A percentile compares a stretch with the other conserved stretches of the same genome.
These are phyloP conservation scores for Lasioglossum figueresi DNA, from an alignment of 2,888 invertebrate species.

Conservation along the genomic window DNA sequence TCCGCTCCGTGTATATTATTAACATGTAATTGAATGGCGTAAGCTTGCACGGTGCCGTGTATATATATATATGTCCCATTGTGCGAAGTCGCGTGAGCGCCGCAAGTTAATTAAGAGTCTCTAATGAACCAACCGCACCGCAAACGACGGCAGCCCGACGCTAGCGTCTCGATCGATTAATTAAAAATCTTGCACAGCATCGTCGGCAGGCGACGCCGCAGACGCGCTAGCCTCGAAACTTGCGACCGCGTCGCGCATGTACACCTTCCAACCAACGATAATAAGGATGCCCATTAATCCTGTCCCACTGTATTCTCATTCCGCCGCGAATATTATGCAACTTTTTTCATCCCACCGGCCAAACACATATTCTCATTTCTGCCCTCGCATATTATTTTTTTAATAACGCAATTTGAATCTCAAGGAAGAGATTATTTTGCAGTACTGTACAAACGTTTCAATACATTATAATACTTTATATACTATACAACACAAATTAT, in stretches of 20 bases:
- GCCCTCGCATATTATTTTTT: too few species aligned
- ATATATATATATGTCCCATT: slow-evolving; percentile 68
- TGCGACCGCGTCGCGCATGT: slow-evolving; percentile 45
- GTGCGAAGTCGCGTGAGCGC: slow-evolving; percentile 82
- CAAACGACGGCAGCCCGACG: slow-evolving; percentile 80
- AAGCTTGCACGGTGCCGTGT: slow-evolving; percentile 72
- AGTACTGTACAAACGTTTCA: too few species aligned
- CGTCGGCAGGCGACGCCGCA: slow-evolving; percentile 61
- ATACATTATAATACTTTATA: too few species aligned
- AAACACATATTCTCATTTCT: neutral
- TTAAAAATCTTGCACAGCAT: slow-evolving; percentile 80
- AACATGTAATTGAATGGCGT: slow-evolving; percentile 83
- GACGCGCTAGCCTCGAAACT: slow-evolving; percentile 45
- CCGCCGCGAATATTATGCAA: slow-evolving; percentile 2
- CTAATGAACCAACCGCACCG: slow-evolving; percentile 83
- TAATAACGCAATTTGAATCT: too few species aligned
- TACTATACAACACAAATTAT: too few species aligned
- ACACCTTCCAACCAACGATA: slow-evolving; percentile 32
- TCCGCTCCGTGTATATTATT: slow-evolving; percentile 80
- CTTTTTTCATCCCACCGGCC: neutral
- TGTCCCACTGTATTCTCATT: slow-evolving; percentile 6
- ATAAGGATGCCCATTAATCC: slow-evolving; percentile 52
- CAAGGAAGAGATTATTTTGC: too few species aligned
- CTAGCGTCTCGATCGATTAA: slow-evolving; percentile 82
- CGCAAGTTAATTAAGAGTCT: slow-evolving; percentile 84